Evolutionary conservation across 2,888 invertebrate species (phyloP).

Genomic region (Geotrupes spiniger): DNA sequence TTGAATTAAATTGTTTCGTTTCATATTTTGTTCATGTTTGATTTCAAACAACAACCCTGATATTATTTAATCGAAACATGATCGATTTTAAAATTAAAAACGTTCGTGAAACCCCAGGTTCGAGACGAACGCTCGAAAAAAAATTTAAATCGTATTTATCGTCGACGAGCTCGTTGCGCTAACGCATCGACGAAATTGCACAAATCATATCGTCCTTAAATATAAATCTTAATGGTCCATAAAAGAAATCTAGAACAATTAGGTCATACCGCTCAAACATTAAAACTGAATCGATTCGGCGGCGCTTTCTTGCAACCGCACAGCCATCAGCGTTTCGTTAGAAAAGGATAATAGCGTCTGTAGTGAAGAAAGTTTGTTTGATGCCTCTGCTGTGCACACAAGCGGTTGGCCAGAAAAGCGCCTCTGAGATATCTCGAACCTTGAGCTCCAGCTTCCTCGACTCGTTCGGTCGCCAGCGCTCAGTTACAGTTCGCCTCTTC

Average conservation of each 20-base stretch:
- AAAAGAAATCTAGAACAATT: slow-evolving; percentile 17
- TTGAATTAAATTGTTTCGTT: no score
- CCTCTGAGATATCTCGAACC: no score
- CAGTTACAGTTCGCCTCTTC: slow-evolving; percentile 18
- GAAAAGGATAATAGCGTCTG: slow-evolving; percentile 9
- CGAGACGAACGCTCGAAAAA: no score
- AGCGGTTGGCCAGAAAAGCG: slow-evolving; percentile 2
- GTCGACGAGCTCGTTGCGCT: neutral
- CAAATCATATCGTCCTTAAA: slow-evolving; percentile 6
- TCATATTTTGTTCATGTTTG: no score
- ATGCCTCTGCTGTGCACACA: neutral
- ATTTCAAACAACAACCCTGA: no score
- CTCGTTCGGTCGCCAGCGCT: neutral
- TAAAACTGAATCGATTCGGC: slow-evolving; percentile 3
- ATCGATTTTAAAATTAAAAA: no score
- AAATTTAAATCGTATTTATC: no score
- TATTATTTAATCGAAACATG: no score
- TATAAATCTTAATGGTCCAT: slow-evolving; percentile 9
- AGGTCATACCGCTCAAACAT: slow-evolving; percentile 10
- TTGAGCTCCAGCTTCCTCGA: neutral
- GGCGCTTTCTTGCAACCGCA: slow-evolving; percentile 1
- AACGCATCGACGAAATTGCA: neutral
- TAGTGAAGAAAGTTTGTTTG: slow-evolving; percentile 11
- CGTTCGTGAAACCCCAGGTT: no score
- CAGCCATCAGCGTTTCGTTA: neutral